Conservation (phyloP, 1,140 invertebrate species). For the Oryctes rhinoceros region DNA sequence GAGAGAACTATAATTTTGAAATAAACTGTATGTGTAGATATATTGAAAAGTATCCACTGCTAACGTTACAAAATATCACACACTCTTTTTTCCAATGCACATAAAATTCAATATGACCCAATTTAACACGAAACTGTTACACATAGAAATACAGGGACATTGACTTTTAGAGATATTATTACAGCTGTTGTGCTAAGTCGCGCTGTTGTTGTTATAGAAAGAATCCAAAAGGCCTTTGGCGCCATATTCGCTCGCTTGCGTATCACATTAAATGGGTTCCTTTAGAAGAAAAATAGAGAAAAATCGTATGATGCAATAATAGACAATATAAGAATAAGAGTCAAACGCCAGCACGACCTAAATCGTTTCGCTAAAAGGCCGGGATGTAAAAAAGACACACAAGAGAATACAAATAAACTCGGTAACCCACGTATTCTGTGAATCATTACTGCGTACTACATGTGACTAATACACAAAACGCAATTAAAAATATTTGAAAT, state of each 20-base stretch:
- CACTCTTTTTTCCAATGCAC: too few relatives aligned
- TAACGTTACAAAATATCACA: too few relatives aligned
- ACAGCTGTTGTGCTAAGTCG: neutral
- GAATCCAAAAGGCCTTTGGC: neutral
- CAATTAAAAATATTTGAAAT: conserved; percentile 4
- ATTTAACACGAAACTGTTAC: too few relatives aligned
- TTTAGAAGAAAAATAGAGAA: too few relatives aligned
- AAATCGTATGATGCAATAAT: too few relatives aligned
- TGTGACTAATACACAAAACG: conserved; percentile 38
- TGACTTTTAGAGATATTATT: conserved; percentile 10
- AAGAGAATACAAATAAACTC: conserved; percentile 45
- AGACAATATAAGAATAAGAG: too few relatives aligned
- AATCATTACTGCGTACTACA: conserved; percentile 42
- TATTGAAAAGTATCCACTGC: too few relatives aligned
- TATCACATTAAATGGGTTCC: too few relatives aligned
- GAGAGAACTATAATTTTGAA: too few relatives aligned
- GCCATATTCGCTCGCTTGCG: neutral
- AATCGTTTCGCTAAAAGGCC: conserved; percentile 34
- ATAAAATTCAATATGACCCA: too few relatives aligned
- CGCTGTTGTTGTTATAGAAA: neutral
- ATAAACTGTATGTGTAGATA: too few relatives aligned
- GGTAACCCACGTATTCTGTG: conserved; percentile 44
- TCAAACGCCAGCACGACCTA: conserved; percentile 24
- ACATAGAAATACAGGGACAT: neutral
- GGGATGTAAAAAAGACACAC: neutral